phyloP scores from a whole-genome alignment of 2,113 vertebrate genomes.

The Tenrec ecaudatus region DNA sequence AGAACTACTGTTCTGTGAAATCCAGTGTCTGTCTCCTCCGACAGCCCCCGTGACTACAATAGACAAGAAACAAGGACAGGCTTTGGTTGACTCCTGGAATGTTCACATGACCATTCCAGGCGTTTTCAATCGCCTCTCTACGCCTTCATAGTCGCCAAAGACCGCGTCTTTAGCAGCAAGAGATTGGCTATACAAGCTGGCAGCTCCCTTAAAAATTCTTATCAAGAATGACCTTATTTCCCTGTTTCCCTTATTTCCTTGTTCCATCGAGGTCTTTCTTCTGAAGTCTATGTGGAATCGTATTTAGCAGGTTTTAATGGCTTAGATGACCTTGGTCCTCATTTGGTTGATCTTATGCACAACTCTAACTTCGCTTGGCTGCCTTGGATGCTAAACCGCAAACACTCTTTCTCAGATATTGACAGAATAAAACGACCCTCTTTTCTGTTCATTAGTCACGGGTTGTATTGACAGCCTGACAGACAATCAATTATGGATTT shows the following conservation, averaged over 20 bases:
- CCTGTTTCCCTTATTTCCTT: conserved; percentile 39
- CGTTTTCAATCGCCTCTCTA: conserved; percentile 68
- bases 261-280: conserved; percentile 31
- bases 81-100: conserved; percentile 26
- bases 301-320: conserved; percentile 10
- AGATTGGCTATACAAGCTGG: conserved; percentile 38
- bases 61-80: neutral
- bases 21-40: neutral
- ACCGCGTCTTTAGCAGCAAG: conserved; percentile 41
- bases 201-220: conserved; percentile 59
- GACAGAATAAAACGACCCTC: neutral
- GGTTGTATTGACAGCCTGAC: neutral
- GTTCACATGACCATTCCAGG: conserved; percentile 61
- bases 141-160: conserved; percentile 53
- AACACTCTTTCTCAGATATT: neutral
- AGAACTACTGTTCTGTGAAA: neutral
- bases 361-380: neutral
- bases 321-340: neutral
- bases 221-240: conserved; percentile 59
- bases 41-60: neutral
- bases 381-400: neutral
- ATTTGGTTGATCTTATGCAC: neutral
- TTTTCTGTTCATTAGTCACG: neutral
- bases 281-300: neutral
- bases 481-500: neutral